Evolutionary conservation across 1,140 invertebrate genomes (phyloP).

Genomic region (Cecropterus lyciades): DNA sequence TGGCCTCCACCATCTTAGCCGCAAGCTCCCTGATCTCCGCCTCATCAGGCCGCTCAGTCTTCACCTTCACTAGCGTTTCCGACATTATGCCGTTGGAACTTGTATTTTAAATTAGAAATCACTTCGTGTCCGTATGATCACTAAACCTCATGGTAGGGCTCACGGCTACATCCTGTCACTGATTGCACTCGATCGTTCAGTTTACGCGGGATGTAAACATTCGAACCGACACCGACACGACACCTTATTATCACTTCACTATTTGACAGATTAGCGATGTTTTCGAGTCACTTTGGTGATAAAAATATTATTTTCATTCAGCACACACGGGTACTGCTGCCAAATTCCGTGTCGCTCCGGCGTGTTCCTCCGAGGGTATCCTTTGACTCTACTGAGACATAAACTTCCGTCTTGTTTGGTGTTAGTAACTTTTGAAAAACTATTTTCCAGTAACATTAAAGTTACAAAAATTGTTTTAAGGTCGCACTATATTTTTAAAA

Average conservation of each 20-base stretch:
- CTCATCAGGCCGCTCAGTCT: slow-evolving; percentile 93
- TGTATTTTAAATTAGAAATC: neutral
- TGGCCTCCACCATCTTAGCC: slow-evolving; percentile 93
- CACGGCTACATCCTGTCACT: slow-evolving; percentile 63
- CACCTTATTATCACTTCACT: slow-evolving; percentile 63
- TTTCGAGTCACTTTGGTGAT: slow-evolving; percentile 33
- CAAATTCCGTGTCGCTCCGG: slow-evolving; percentile 36
- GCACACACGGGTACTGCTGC: slow-evolving; percentile 19
- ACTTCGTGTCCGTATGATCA: slow-evolving; percentile 19
- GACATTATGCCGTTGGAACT: slow-evolving; percentile 55
- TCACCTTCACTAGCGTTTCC: slow-evolving; percentile 85
- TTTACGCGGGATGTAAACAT: slow-evolving; percentile 63
- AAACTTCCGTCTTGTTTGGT: slow-evolving; percentile 54
- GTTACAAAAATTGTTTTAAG: slow-evolving; percentile 27
- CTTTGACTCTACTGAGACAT: slow-evolving; percentile 47
- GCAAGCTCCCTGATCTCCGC: slow-evolving; percentile 93
- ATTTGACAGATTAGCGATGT: slow-evolving; percentile 65
- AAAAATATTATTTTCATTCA: slow-evolving; percentile 41
- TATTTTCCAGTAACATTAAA: slow-evolving; percentile 44
- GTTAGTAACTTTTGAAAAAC: slow-evolving; percentile 50
- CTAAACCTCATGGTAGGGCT: slow-evolving; percentile 31
- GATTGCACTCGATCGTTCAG: slow-evolving; percentile 21
- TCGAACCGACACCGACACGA: slow-evolving; percentile 48
- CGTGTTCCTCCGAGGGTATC: slow-evolving; percentile 40
- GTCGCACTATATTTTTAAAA: slow-evolving; percentile 28